Evolutionary conservation across 1,140 invertebrate species (phyloP), one percentile per base, ranked within the genome.

Genomic region (Dendroctonus ponderosae): DNA sequence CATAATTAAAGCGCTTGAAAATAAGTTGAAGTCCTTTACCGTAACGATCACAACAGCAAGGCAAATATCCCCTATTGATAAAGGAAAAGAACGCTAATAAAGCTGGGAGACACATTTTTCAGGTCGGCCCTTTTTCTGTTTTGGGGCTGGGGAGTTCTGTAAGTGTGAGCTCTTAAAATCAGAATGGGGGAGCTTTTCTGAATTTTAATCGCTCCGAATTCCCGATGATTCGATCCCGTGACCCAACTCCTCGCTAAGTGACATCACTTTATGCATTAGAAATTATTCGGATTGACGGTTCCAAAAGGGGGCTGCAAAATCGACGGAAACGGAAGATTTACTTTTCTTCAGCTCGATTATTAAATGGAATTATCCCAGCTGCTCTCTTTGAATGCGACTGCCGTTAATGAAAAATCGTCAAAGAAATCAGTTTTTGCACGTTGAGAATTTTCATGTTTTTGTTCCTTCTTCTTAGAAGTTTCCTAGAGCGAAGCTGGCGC

Each of bases 141-240:
- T 59, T 37, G 57, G 41, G 43, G 26, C 40, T 39, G 53, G 12
- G 12, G n/a, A 39, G 53, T 57, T 57, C 53, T 59, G 43, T 59
- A 59, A 59, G 57, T 59, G 57, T 40, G 41, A 59, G 57, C 42
- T 44, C 57, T 59, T 59, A 44, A 59, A 59, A 59, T 59, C 11
- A 59, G 57, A 37, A 26, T 12, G 57, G 57, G 57, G 43, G 39
- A 59, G 38, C 42, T 8, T 59, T 59, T 59, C 43, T 26, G 57
- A 59, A 59, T 59, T 59, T 59, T 59, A 59, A 59, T 59, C 57
- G 38, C 43, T 59, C 48, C 48, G 43, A 46, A 46, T 59, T 44
- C 39, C 43, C 57, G 57, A 44, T 26, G 57, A 59, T 59, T 59
- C 42, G 48, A 59, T 59, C 6, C 57, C 41, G 57, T 57, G 53